These are phyloP conservation scores for Scaptomyza flava DNA, from an alignment of 2,888 invertebrate species.

Conservation along the genomic window DNA sequence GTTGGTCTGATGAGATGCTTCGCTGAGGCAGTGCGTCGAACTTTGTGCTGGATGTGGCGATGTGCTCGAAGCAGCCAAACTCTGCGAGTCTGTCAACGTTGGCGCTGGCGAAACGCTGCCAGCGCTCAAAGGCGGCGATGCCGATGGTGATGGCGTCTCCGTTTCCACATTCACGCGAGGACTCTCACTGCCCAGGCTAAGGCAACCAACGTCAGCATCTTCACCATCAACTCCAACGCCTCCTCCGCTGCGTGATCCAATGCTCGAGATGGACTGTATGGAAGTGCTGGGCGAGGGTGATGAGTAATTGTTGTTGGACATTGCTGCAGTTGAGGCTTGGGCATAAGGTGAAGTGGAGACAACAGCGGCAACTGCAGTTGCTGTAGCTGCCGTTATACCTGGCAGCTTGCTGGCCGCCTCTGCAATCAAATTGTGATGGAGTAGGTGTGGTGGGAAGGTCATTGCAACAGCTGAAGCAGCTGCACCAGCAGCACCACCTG, in stretches of 20 bases:
- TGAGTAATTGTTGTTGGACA: constrained; percentile 73
- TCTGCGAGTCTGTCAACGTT: constrained; percentile 67
- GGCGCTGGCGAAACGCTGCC: constrained; percentile 77
- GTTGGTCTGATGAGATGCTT: constrained; percentile 48
- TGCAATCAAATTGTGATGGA: constrained; percentile 83
- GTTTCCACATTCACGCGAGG: constrained; percentile 84
- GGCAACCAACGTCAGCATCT: constrained; percentile 56
- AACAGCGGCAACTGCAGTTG: constrained; percentile 62
- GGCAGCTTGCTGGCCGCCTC: constrained; percentile 83
- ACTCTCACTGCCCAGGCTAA: constrained; percentile 82
- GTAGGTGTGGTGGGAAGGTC: constrained; percentile 80
- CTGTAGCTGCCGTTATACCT: constrained; percentile 64
- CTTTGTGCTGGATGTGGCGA: constrained; percentile 55
- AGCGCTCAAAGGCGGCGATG: constrained; percentile 80
- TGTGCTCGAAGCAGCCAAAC: constrained; percentile 56
- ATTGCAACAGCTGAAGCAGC: constrained; percentile 61
- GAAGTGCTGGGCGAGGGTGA: constrained; percentile 84
- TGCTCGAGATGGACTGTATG: constrained; percentile 84
- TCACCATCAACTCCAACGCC: constrained; percentile 37
- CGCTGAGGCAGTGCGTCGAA: constrained; percentile 54
- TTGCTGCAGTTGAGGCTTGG: constrained; percentile 50
- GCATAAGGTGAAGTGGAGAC: constrained; percentile 66
- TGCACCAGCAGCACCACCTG: constrained; percentile 7
- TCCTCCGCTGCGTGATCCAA: constrained; percentile 70
- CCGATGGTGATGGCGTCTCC: constrained; percentile 81